These are phyloP conservation scores for Rhagium mordax DNA, from an alignment of 2,888 invertebrate species.

Conservation along the genomic window DNA sequence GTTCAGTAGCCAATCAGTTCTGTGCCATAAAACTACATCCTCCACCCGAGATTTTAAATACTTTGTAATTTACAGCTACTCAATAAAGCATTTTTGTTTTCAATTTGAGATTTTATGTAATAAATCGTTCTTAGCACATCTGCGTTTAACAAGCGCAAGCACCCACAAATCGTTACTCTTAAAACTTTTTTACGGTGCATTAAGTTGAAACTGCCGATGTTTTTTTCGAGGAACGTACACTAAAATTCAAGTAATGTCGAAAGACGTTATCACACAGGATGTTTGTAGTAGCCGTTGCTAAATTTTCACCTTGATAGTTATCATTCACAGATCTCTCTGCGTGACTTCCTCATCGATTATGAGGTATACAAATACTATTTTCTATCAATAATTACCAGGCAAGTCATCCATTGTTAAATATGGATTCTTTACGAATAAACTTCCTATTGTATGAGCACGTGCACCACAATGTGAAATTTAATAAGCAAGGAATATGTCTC, in stretches of 20 bases:
- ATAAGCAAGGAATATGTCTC: too few relatives aligned
- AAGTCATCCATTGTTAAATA: neutral
- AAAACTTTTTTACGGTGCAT: constrained; percentile 16
- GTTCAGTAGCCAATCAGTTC: neutral
- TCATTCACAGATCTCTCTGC: neutral
- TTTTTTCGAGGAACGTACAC: constrained; percentile 5
- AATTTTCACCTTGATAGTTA: neutral
- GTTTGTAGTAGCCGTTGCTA: neutral
- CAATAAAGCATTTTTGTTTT: constrained; percentile 19
- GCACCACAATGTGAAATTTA: neutral
- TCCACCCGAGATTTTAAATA: constrained; percentile 3
- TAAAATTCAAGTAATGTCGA: constrained; percentile 6
- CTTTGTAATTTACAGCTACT: constrained; percentile 30
- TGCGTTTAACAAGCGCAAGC: constrained; percentile 26
- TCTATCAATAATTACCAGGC: neutral
- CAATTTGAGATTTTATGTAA: constrained; percentile 22
- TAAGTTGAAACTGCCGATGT: constrained; percentile 3
- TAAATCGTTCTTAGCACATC: constrained; percentile 25
- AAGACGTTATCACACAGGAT: neutral
- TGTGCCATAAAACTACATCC: constrained; percentile 1
- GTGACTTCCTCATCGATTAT: neutral
- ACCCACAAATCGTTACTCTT: neutral
- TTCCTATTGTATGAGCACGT: too few relatives aligned
- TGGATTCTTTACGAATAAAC: neutral
- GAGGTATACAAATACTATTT: neutral